Evolutionary conservation across 1,140 invertebrate species (phyloP), one percentile per base, ranked within the genome.

Genomic region (Ceratitis capitata): DNA sequence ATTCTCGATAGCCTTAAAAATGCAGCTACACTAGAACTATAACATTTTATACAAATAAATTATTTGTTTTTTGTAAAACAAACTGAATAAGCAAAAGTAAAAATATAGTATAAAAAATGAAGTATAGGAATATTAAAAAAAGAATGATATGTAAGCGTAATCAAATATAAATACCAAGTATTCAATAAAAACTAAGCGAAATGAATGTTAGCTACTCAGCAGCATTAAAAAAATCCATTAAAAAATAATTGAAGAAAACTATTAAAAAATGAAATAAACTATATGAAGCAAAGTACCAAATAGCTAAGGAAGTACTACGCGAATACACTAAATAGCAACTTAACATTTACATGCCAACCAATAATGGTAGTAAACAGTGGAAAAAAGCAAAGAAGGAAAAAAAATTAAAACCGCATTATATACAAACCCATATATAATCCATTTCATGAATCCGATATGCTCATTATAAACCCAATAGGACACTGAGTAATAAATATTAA

Each of bases 141-240:
- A 83, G 39, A 16, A 85, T 51, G 53, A 49, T 49, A 78, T 58
- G 58, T 56, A 83, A 45, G 64, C 35, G 56, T 51, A 82, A 58
- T 61, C 39, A 83, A 85, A 29, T 53, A 85, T 49, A 85, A 47
- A 82, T 78, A 78, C 42, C 29, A 82, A 85, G 26, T 51, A 82
- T 78, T 82, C 47, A 85, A 64, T 51, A 16, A 58, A 82, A 83
- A 45, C 58, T 12, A 58, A 83, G 82, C 23, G 45, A 16, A 64
- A 26, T 19, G 58, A 61, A 83, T 45, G 23, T 56, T 49, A 85
- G 29, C 4, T 56, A 49, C 26, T 29, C 29, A 35, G 47, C 74
- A 26, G 23, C 32, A 82, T 53, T 82, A 58, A 32, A 58, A 14
- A 26, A 49, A 69, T n/a, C 19, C 19, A 42, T 14, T 26, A 69